These are phyloP conservation scores for Gobio gobio DNA, from an alignment of 2,113 vertebrate species.

Conservation along the genomic window DNA sequence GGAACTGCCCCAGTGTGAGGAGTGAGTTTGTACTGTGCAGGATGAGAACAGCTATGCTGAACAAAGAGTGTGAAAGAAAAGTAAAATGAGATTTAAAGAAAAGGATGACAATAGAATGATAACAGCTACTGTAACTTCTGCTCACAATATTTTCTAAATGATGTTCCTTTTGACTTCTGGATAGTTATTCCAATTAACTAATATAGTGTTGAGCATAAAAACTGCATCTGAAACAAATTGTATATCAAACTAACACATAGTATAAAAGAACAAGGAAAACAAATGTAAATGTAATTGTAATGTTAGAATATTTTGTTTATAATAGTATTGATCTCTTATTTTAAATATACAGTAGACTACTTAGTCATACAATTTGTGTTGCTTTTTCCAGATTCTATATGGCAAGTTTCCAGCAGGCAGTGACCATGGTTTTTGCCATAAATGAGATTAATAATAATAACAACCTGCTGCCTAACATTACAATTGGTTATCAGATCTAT, in stretches of 20 bases:
- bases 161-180: neutral
- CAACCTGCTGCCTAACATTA: constrained; percentile 62
- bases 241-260: neutral
- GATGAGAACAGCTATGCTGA: neutral
- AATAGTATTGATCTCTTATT: neutral
- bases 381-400: constrained; percentile 63
- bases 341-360: neutral
- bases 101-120: neutral
- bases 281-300: neutral
- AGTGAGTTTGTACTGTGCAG: constrained; percentile 58
- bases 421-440: constrained; percentile 63
- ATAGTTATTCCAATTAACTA: neutral
- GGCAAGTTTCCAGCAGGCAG: constrained; percentile 64
- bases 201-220: neutral
- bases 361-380: neutral
- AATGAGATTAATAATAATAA: constrained; percentile 70
- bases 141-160: neutral
- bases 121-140: neutral
- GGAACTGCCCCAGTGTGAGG: constrained; percentile 60
- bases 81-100: neutral
- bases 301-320: neutral
- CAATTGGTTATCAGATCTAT: constrained; percentile 69
- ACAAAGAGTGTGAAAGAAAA: neutral
- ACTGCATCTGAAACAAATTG: neutral
- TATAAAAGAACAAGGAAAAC: neutral